Evolutionary conservation across 2,113 vertebrate species (phyloP), one percentile per base, ranked within the genome.

Genomic region (Tiliqua scincoides): DNA sequence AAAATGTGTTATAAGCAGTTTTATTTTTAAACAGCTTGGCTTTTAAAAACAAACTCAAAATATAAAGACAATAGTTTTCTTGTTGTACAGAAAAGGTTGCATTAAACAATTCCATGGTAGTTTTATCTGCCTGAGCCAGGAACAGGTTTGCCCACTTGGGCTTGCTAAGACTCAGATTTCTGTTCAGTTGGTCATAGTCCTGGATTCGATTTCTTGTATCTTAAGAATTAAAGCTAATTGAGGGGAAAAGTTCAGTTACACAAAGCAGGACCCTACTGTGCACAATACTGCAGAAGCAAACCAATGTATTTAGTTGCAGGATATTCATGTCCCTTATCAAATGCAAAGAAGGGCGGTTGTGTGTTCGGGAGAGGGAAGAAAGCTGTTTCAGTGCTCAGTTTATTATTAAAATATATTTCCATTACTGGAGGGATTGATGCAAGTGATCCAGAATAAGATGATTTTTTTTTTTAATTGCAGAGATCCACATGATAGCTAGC

Each of bases 41-140:
- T 96, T 96, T 93, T 86, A 89, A 94, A 96, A 96, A 94, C 73
- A 90, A 92, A 90, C 78, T 72, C 43, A 54, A 95, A 95, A 95
- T 89, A 92, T 88, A 91, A 92, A 92, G 92, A 93, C 92, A 95
- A 91, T 90, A 92, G 88, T 68, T 72, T 88, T 94, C 82, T 92
- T 94, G 87, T 94, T 89, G 85, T 92, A 65, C 87, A 90, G 85
- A 87, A 96, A 95, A 95, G 92, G 91, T 95, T 93, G 93, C 48
- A 82, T 93, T 91, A 92, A 96, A 93, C 92, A 95, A 94, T 93
- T 88, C 88, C 85, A 90, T 72, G 86, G 84, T 82, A 87, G 87
- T 94, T n/a, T 94, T 93, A 94, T 94, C 84, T 23, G 89, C 68
- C 81, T 89, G 91, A 93, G 84, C 63, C 72, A 86, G 88, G 87